Conservation (phyloP, 2,113 vertebrate species). For the Pogonocichla stellata region DNA sequence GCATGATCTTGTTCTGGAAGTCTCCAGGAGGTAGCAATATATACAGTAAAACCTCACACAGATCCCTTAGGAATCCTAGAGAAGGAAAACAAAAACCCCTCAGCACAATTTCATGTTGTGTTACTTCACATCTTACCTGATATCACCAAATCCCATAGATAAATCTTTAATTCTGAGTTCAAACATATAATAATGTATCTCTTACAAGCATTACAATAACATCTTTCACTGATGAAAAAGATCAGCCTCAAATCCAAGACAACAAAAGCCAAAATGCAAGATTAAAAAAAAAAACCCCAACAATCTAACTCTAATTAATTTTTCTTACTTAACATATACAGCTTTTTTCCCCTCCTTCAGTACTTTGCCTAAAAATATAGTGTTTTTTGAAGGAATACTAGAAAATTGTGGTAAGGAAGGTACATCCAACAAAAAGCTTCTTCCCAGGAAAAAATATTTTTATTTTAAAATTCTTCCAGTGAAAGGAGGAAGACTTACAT, state of each 20-base stretch:
- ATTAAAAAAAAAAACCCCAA: background rate
- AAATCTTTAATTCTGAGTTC: background rate
- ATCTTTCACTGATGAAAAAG: background rate
- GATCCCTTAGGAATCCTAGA: constrained; percentile 94
- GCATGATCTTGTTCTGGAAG: constrained; percentile 99
- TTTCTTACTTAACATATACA: background rate
- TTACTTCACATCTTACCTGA: background rate
- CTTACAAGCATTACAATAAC: background rate
- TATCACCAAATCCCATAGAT: background rate
- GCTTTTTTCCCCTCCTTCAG: background rate
- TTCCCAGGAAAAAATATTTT: background rate
- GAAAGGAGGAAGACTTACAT: background rate
- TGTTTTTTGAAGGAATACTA: background rate
- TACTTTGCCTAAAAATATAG: background rate
- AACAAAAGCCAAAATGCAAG: background rate
- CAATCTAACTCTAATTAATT: background rate
- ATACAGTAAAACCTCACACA: constrained; percentile 98
- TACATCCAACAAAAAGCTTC: background rate
- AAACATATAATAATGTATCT: background rate
- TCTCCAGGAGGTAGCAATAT: constrained; percentile 99
- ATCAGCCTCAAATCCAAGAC: background rate
- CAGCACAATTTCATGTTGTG: background rate
- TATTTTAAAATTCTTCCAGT: background rate
- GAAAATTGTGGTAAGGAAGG: background rate
- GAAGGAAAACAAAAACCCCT: background rate